A percentile compares a stretch with the other conserved stretches of the same genome.
phyloP scores from a whole-genome alignment of 2,113 vertebrate species.

The Alces alces region DNA sequence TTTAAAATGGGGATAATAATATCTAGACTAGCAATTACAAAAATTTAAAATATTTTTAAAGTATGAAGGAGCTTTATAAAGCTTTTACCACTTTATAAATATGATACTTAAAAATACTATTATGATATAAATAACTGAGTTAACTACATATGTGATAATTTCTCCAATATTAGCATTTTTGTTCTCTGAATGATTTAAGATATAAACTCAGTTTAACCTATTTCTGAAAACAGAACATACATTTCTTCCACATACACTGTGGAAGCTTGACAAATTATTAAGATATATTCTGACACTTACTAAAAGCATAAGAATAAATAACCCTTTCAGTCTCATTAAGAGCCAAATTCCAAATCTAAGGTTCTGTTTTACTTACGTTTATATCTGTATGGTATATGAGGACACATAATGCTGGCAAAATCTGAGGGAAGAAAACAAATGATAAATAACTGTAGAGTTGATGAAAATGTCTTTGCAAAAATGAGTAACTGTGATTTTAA shows the following conservation, averaged over 20 bases:
- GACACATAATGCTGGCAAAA: conserved; percentile 97
- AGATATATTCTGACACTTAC: not conserved
- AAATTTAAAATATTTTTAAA: not conserved
- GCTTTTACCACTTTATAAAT: not conserved
- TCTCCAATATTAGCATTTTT: not conserved
- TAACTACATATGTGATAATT: not conserved
- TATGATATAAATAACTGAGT: not conserved
- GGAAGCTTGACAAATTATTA: not conserved
- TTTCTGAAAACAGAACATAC: conserved; percentile 3
- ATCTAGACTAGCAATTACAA: not conserved
- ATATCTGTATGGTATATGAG: conserved; percentile 99
- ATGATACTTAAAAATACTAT: not conserved
- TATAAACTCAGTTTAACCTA: conserved; percentile 9
- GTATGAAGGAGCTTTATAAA: not conserved
- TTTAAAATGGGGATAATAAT: not conserved
- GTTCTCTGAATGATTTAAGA: not conserved
- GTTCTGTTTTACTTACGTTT: conserved; percentile 90
- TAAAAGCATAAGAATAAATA: conserved; percentile 6
- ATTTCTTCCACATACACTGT: not conserved
- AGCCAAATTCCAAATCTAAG: not conserved
- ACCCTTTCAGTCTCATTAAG: not conserved
- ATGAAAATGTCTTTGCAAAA: conserved; percentile 33
- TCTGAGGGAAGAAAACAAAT: conserved; percentile 84
- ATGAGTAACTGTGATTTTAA: not conserved
- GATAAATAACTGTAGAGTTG: conserved; percentile 44